Evolutionary conservation across 2,797 vertebrate species (phyloP), one percentile per base, ranked within the genome.

Genomic region (Okamejei kenojei): DNA sequence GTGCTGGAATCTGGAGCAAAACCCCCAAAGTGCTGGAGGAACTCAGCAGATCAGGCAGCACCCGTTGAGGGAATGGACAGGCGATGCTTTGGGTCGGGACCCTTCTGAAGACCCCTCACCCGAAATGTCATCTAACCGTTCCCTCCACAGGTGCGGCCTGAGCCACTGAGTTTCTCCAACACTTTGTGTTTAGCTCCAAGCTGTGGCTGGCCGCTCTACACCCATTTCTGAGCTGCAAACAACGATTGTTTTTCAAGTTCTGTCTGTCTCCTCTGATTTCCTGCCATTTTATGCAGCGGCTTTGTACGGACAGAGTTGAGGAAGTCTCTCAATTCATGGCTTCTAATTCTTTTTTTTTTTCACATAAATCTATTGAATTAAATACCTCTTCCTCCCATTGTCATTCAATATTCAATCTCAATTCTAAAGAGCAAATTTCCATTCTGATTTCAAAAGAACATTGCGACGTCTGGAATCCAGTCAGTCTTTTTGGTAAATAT

Each of bases 211-310:
- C 45, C 6, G 45, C 45, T 54, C 2, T 6, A 54, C 45, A 54
- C 45, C 45, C 45, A 54, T 54, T 19, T 32, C n/a, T 88, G 63
- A 35, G n/a, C 11, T 88, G 61, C 15, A 63, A 88, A 32, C 61
- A 32, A 86, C 11, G 13, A 65, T 88, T 88, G 61, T 63, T 88
- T 88, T 45, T 88, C 63, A 21, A 88, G 61, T 61, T 35, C 35
- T 5, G 84, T 88, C 63, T 35, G 63, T 88, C 84, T 88, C 84
- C 65, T 63, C 84, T 63, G 19, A 88, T 68, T 88, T 88, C 84
- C 84, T 88, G 84, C 61, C 63, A 88, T 88, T 88, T 35, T 68
- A 68, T 32, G 35, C 32, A 88, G 9, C 65, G 63, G 63, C n/a
- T 88, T 88, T 88, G 61, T 88, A 68, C 19, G 19, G 9, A 32